Conservation (phyloP, 2,888 invertebrate genomes). For the Stenchaetothrips biformis region DNA sequence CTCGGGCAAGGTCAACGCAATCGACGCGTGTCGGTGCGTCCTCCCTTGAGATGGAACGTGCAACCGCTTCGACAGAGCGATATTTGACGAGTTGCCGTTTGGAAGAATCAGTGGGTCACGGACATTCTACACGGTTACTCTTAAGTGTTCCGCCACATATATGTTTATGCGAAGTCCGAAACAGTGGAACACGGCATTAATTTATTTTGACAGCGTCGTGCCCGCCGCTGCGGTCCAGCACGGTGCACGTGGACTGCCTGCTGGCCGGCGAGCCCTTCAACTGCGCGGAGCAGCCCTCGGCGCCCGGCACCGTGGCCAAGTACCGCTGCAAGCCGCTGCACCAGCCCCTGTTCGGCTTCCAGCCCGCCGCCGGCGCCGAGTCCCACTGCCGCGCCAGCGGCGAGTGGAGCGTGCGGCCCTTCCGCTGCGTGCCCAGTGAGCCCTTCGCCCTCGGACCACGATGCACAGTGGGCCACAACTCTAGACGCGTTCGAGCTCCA, state of each 20-base stretch:
- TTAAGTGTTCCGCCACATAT: too few species aligned
- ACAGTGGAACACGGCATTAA: too few species aligned
- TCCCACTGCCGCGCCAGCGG: background rate
- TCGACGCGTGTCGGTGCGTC: too few species aligned
- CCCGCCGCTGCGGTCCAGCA: constrained; percentile 4
- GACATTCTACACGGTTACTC: too few species aligned
- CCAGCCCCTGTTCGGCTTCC: background rate
- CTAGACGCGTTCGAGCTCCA: background rate
- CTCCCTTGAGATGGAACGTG: too few species aligned
- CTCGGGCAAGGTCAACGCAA: too few species aligned
- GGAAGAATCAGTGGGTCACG: too few species aligned
- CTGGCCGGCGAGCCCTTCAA: background rate
- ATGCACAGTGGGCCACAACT: background rate
- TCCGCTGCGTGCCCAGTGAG: constrained; percentile 6
- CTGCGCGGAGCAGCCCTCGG: background rate
- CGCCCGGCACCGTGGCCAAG: background rate
- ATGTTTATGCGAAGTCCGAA: too few species aligned
- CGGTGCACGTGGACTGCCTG: background rate
- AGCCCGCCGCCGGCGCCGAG: background rate
- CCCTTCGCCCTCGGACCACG: background rate
- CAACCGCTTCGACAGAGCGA: too few species aligned
- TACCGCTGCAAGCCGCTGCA: constrained; percentile 13
- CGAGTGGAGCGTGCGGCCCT: constrained; percentile 7
- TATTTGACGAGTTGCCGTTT: too few species aligned
- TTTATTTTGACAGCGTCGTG: background rate